These are phyloP conservation scores for Cyanoderma ruficeps DNA, from an alignment of 2,113 vertebrate genomes.

Conservation along the genomic window DNA sequence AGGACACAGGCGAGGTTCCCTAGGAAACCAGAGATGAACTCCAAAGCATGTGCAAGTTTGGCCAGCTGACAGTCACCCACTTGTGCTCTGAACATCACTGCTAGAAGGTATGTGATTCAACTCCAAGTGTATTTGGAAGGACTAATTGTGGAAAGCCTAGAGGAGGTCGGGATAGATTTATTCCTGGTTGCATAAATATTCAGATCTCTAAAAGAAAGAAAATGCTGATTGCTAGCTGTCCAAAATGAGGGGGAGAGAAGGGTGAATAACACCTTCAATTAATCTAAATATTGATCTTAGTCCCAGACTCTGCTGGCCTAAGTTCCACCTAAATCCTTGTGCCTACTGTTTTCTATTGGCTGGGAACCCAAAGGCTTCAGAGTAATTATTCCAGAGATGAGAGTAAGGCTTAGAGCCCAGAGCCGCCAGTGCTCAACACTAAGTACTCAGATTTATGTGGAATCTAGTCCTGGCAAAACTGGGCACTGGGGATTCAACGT, in stretches of 20 bases:
- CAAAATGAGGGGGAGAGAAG: not conserved
- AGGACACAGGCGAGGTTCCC: not conserved
- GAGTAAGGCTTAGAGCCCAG: not conserved
- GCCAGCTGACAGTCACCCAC: slow-evolving; percentile 41
- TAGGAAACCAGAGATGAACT: slow-evolving; percentile 55
- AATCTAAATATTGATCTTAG: slow-evolving; percentile 21
- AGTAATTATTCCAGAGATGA: not conserved
- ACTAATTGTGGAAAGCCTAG: slow-evolving; percentile 13
- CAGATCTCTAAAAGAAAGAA: not conserved
- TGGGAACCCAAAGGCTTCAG: not conserved
- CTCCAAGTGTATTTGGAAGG: not conserved
- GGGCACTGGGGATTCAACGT: not conserved
- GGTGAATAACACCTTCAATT: slow-evolving; percentile 17
- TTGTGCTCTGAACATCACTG: not conserved
- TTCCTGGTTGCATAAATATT: not conserved
- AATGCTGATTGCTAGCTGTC: not conserved
- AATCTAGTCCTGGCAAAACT: not conserved
- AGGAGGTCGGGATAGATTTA: not conserved
- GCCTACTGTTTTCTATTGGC: not conserved
- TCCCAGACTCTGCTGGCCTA: slow-evolving; percentile 21
- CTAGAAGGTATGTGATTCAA: not conserved
- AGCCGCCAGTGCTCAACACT: not conserved
- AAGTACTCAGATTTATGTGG: not conserved
- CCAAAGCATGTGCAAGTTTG: slow-evolving; percentile 35
- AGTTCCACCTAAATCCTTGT: slow-evolving; percentile 7